These are phyloP conservation scores for fruit fly (Drosophila melanogaster) DNA, from an alignment of 1,140 invertebrate species.

Conservation along the genomic window DNA sequence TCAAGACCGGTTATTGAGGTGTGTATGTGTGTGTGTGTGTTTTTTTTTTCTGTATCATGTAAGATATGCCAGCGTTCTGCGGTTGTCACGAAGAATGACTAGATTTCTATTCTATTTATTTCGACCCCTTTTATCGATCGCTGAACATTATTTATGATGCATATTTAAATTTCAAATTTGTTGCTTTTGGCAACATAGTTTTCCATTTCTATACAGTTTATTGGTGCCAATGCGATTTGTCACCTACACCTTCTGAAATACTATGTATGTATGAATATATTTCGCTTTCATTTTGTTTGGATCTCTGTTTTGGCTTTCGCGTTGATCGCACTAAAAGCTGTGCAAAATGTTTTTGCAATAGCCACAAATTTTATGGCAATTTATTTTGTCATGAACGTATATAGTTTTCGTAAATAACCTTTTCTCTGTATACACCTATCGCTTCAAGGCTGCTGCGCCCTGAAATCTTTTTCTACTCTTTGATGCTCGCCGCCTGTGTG, in stretches of 20 bases:
- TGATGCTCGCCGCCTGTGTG: constrained; percentile 59
- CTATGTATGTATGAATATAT: constrained; percentile 9
- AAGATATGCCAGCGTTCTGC: background rate
- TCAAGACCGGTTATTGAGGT: constrained; percentile 62
- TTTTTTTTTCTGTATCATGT: too few relatives aligned
- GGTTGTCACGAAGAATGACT: constrained; percentile 10
- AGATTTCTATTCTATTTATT: constrained; percentile 37
- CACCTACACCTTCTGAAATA: constrained; percentile 64
- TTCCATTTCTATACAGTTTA: constrained; percentile 41
- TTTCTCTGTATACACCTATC: constrained; percentile 24
- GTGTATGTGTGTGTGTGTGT: background rate
- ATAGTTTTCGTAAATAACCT: constrained; percentile 58
- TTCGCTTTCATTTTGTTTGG: constrained; percentile 45
- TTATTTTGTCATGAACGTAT: constrained; percentile 77
- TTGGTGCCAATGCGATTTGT: constrained; percentile 56
- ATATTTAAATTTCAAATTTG: constrained; percentile 39
- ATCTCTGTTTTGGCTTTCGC: constrained; percentile 21
- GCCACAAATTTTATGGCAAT: constrained; percentile 73
- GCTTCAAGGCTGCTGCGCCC: constrained; percentile 61
- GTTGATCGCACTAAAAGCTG: constrained; percentile 58
- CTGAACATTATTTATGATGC: constrained; percentile 38
- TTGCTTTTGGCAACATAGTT: constrained; percentile 36
- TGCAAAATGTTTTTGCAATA: constrained; percentile 71
- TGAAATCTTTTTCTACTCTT: constrained; percentile 40
- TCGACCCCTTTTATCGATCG: constrained; percentile 15